These are phyloP conservation scores for Ciona savignyi DNA, from an alignment of 23 tunicate species.

Conservation along the genomic window DNA sequence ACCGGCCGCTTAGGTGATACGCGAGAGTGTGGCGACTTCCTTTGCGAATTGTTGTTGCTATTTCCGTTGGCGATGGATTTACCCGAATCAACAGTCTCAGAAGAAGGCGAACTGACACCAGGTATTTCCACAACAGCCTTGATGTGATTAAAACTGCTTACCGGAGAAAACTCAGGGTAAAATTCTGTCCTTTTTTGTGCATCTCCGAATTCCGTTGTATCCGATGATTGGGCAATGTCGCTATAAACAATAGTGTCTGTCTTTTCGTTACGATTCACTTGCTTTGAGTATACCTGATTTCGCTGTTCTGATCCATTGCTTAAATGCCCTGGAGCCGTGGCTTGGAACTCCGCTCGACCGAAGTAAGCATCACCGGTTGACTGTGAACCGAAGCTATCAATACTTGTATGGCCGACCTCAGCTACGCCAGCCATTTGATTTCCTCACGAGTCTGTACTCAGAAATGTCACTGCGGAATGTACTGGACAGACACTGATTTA, in stretches of 20 bases:
- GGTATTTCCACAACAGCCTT: too few species aligned
- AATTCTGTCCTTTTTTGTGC: too few species aligned
- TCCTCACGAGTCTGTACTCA: background rate
- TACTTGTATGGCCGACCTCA: background rate
- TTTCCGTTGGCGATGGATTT: background rate
- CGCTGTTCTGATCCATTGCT: background rate
- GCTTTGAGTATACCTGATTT: background rate
- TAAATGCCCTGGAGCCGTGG: background rate
- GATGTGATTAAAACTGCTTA: too few species aligned
- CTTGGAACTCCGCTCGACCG: background rate
- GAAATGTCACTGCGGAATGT: background rate
- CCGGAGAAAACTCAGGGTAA: too few species aligned
- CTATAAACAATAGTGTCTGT: background rate
- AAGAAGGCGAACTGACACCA: too few species aligned
- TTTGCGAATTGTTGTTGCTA: slow-evolving; percentile 9
- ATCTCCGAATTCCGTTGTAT: background rate
- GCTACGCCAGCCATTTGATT: background rate
- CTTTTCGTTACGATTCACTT: background rate
- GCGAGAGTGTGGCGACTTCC: background rate
- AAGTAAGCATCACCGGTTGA: background rate
- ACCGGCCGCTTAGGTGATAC: background rate
- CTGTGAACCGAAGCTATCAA: background rate
- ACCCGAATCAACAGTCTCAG: background rate
- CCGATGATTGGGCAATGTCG: background rate
- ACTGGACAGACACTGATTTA: too few species aligned